Evolutionary conservation across 2,888 invertebrate genomes (phyloP).

Genomic region (Schrankia costaestrigalis): DNA sequence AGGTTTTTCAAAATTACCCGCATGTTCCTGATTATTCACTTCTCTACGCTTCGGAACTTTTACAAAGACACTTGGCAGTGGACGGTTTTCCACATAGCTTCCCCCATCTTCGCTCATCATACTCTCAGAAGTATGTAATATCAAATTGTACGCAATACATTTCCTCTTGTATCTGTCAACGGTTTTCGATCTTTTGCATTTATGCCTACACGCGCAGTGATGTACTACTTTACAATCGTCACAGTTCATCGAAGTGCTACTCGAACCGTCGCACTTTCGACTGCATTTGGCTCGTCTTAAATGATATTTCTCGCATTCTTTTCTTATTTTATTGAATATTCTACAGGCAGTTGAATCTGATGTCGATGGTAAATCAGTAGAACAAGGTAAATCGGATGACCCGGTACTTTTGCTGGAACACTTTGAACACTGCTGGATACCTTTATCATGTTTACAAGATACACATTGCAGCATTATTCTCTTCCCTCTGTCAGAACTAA

Average conservation of each 20-base stretch:
- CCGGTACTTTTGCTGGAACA: constrained; percentile 40
- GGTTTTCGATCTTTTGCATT: constrained; percentile 52
- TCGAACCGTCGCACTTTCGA: constrained; percentile 56
- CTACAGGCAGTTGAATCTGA: constrained; percentile 64
- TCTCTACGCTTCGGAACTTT: constrained; percentile 62
- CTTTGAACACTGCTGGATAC: constrained; percentile 43
- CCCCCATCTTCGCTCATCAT: constrained; percentile 55
- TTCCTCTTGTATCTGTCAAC: constrained; percentile 57
- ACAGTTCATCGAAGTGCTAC: constrained; percentile 60
- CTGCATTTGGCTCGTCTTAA: constrained; percentile 55
- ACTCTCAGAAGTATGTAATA: constrained; percentile 72
- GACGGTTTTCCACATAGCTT: constrained; percentile 36
- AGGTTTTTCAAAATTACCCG: too few species aligned
- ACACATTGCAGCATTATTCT: constrained; percentile 6
- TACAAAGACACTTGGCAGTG: constrained; percentile 61
- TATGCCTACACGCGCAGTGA: constrained; percentile 57
- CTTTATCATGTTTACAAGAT: constrained; percentile 45
- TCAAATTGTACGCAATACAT: constrained; percentile 69
- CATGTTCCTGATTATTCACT: constrained; percentile 19
- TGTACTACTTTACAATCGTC: constrained; percentile 59
- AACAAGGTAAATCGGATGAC: constrained; percentile 51
- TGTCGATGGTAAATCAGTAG: constrained; percentile 60
- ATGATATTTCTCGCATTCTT: constrained; percentile 69
- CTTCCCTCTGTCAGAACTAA: constrained; percentile 2
- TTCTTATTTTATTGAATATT: constrained; percentile 64